Evolutionary conservation across 2,113 vertebrate genomes (phyloP).

Genomic region (Grallaria varia): DNA sequence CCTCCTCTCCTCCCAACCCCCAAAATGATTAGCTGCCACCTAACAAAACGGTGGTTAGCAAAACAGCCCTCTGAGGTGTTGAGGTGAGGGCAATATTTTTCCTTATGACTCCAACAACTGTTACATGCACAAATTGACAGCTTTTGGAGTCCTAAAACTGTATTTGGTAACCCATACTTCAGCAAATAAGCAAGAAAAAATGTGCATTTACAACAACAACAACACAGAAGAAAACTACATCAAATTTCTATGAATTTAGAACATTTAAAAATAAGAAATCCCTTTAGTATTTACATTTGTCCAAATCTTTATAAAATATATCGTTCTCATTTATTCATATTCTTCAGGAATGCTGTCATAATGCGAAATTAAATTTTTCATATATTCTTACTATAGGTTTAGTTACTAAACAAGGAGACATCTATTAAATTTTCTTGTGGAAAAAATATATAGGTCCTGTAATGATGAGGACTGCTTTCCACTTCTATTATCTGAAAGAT

Average conservation of each 20-base stretch:
- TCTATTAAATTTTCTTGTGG: not conserved
- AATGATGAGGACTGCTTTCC: not conserved
- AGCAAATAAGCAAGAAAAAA: not conserved
- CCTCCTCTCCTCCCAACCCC: not conserved
- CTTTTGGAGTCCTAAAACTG: not conserved
- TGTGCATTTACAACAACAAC: not conserved
- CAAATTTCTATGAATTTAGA: not conserved
- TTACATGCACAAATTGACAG: not conserved
- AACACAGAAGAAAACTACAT: not conserved
- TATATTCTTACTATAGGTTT: not conserved
- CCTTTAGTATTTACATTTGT: not conserved
- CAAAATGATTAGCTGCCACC: not conserved
- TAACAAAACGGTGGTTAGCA: not conserved
- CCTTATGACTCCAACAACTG: not conserved
- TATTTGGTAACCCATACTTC: not conserved
- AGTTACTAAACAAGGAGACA: not conserved
- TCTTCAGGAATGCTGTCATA: not conserved
- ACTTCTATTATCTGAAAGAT: not conserved
- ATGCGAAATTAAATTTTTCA: not conserved
- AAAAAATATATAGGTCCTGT: not conserved
- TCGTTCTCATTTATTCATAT: not conserved
- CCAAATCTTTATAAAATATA: not conserved
- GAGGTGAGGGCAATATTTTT: not conserved
- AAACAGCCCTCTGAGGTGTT: not conserved
- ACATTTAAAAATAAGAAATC: not conserved